A percentile compares a stretch with the other conserved stretches of the same genome.
Conservation (phyloP, 2,888 invertebrate species). For the Melolontha melolontha region DNA sequence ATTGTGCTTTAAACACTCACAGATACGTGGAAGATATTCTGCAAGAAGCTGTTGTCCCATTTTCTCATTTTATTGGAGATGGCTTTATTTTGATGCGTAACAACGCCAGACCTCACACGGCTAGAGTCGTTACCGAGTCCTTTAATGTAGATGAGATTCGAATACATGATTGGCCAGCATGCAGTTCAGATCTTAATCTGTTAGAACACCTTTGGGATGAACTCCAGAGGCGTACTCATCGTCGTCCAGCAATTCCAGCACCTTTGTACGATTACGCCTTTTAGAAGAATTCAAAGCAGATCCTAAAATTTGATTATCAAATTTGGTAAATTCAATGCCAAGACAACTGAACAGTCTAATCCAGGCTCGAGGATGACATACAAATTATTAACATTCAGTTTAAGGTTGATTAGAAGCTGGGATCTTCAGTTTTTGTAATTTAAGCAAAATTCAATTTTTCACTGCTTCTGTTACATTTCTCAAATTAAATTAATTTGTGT, state of each 20-base stretch:
- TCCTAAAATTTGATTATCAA: slow-evolving; percentile 4
- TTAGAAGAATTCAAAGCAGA: slow-evolving; percentile 6
- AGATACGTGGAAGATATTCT: no score
- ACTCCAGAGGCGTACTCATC: neutral
- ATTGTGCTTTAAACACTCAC: slow-evolving; percentile 1
- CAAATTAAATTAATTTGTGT: no score
- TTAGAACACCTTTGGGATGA: slow-evolving; percentile 16
- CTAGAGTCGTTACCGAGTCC: neutral
- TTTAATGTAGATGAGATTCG: neutral
- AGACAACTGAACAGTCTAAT: neutral
- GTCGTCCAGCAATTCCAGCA: neutral
- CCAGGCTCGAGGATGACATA: slow-evolving; percentile 5
- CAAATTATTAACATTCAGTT: no score
- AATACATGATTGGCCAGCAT: slow-evolving; percentile 4
- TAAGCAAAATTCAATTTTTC: no score
- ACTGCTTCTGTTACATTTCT: no score
- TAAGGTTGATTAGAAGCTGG: neutral
- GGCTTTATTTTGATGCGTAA: neutral
- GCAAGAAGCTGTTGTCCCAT: no score
- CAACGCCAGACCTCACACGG: no score
- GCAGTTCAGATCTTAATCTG: slow-evolving; percentile 10
- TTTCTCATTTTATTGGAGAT: no score
- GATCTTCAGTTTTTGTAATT: no score
- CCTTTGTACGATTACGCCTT: neutral
- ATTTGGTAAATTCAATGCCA: slow-evolving; percentile 3